Evolutionary conservation across 2,888 invertebrate genomes (phyloP).

Genomic region (Agriotes lineatus): DNA sequence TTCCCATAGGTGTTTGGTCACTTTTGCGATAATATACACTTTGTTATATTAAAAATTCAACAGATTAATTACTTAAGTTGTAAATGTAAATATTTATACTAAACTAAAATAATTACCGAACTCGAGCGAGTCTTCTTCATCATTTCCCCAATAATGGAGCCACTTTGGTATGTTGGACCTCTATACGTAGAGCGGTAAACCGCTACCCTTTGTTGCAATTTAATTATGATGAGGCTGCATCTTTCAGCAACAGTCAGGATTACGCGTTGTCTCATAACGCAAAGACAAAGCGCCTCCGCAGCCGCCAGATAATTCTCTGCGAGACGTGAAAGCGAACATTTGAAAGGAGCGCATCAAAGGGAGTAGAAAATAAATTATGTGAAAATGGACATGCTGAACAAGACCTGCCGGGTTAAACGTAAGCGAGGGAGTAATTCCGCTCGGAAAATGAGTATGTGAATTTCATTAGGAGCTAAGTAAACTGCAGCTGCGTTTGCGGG

Average conservation of each 20-base stretch:
- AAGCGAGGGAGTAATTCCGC: too few species aligned
- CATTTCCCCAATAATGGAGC: not conserved
- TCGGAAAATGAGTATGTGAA: not conserved
- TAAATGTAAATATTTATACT: too few species aligned
- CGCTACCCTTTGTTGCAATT: not conserved
- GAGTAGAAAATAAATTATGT: not conserved
- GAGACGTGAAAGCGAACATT: not conserved
- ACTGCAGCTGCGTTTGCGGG: not conserved
- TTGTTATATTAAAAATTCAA: too few species aligned
- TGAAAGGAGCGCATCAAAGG: not conserved
- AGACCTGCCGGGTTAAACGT: too few species aligned
- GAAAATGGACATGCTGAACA: not conserved
- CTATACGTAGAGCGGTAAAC: not conserved
- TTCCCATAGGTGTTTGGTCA: too few species aligned
- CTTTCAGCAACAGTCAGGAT: not conserved
- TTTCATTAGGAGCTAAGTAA: not conserved
- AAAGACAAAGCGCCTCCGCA: not conserved
- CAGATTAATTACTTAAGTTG: too few species aligned
- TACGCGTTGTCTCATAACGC: not conserved
- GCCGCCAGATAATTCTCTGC: not conserved
- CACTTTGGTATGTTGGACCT: slow-evolving; percentile 7
- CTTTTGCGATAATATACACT: too few species aligned
- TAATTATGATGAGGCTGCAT: slow-evolving; percentile 3
- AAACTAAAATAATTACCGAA: slow-evolving; percentile 7
- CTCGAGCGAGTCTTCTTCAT: not conserved